Percentiles rank a stretch among this genome's conserved stretches.
These are phyloP conservation scores for Stichopus chloronotus DNA, from an alignment of 35 echinoderm and acorn worm species.

Conservation along the genomic window DNA sequence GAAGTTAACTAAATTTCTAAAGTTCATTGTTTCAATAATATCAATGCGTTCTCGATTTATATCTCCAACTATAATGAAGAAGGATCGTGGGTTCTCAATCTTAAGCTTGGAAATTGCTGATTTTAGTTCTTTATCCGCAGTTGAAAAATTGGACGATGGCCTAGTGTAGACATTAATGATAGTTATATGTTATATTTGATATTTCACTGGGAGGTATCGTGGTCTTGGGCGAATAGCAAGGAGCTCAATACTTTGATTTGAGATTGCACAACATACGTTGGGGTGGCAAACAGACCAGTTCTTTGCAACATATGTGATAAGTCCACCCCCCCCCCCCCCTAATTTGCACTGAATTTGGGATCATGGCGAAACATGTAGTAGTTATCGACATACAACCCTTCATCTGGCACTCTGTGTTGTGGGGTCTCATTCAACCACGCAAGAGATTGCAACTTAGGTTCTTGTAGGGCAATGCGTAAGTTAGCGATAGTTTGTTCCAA, in stretches of 20 bases:
- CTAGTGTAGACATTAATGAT: too few relatives aligned
- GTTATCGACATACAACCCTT: conserved; percentile 20
- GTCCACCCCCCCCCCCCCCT: conserved; percentile 8
- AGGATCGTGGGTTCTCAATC: background rate
- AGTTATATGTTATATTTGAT: background rate
- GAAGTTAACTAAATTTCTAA: conserved; percentile 26
- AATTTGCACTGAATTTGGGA: background rate
- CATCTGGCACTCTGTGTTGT: conserved; percentile 41
- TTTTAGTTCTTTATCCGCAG: conserved; percentile 35
- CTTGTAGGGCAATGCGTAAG: background rate
- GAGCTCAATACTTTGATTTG: conserved; percentile 9
- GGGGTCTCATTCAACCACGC: conserved; percentile 1
- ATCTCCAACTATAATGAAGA: conserved; percentile 26
- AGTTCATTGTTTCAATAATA: conserved; percentile 29
- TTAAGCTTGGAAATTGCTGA: background rate
- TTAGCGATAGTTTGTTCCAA: conserved; percentile 21
- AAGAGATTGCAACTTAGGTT: conserved; percentile 15
- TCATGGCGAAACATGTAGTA: conserved; percentile 22
- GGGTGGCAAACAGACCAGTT: background rate
- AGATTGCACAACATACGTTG: conserved; percentile 1
- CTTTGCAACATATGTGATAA: conserved; percentile 9
- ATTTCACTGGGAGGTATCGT: background rate
- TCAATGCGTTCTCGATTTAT: background rate
- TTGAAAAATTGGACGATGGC: too few relatives aligned
- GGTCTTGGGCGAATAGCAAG: conserved; percentile 17